Evolutionary conservation across 1,140 invertebrate genomes (phyloP).

Genomic region (Carposina sasakii): DNA sequence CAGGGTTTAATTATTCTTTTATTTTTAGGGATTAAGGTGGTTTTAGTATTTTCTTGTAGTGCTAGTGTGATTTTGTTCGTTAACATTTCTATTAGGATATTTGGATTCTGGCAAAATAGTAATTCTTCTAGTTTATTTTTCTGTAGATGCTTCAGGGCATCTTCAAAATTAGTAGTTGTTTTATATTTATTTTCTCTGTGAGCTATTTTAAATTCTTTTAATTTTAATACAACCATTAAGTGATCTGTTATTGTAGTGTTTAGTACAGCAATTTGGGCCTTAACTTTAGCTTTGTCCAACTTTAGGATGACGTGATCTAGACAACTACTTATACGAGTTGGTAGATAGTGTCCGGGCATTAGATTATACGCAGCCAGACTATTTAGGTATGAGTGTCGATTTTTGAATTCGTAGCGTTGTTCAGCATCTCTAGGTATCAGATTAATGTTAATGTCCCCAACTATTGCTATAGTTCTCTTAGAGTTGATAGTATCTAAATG

Average conservation of each 20-base stretch:
- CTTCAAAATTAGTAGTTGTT: background rate
- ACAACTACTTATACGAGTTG: slow-evolving; percentile 23
- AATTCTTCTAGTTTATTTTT: background rate
- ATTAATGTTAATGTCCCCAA: slow-evolving; percentile 30
- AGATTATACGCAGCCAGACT: slow-evolving; percentile 20
- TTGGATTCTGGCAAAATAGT: background rate
- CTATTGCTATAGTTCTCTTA: slow-evolving; percentile 16
- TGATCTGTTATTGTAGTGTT: slow-evolving; percentile 23
- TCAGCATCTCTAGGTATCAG: slow-evolving; percentile 12
- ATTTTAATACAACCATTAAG: slow-evolving; percentile 9
- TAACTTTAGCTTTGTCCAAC: slow-evolving; percentile 10
- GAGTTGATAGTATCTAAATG: slow-evolving; percentile 13
- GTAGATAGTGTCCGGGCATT: slow-evolving; percentile 18
- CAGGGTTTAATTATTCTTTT: slow-evolving; percentile 7
- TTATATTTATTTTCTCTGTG: background rate
- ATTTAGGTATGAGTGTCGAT: slow-evolving; percentile 25
- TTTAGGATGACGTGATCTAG: slow-evolving; percentile 30
- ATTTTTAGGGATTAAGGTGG: background rate
- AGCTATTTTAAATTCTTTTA: background rate
- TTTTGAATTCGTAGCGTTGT: slow-evolving; percentile 14
- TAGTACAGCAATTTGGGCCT: slow-evolving; percentile 16
- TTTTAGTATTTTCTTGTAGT: background rate
- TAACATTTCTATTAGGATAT: background rate
- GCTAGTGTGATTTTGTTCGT: background rate
- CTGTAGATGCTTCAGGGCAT: background rate